These are phyloP conservation scores for Thinocorus orbignyianus DNA, from an alignment of 2,113 vertebrate genomes.

Conservation along the genomic window DNA sequence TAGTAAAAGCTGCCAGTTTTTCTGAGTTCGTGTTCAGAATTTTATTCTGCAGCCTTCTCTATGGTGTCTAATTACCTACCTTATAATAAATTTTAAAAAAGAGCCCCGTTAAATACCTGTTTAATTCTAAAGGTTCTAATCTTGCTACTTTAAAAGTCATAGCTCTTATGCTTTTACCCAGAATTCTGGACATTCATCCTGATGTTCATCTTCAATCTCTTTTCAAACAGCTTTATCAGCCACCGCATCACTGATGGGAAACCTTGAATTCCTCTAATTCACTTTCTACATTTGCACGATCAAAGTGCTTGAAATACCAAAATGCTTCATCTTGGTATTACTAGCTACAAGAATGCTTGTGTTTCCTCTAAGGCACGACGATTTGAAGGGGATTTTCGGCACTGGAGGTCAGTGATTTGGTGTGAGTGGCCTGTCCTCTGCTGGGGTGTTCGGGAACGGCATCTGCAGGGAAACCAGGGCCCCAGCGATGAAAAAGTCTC, in stretches of 20 bases:
- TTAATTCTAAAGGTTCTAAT: not conserved
- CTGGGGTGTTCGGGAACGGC: slow-evolving; percentile 44
- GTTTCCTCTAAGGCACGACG: not conserved
- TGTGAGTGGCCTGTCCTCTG: slow-evolving; percentile 60
- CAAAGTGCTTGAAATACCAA: not conserved
- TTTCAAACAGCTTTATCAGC: not conserved
- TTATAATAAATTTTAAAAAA: not conserved
- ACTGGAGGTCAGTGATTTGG: not conserved
- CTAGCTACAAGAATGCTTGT: not conserved
- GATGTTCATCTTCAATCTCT: not conserved
- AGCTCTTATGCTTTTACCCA: not conserved
- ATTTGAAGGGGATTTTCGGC: not conserved
- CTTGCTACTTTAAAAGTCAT: not conserved
- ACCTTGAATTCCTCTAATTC: not conserved
- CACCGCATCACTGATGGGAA: not conserved
- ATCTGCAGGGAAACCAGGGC: not conserved
- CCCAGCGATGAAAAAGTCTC: accelerated
- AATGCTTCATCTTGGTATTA: not conserved
- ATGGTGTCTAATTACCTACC: not conserved
- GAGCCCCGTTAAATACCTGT: not conserved
- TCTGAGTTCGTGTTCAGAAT: not conserved
- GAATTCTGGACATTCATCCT: not conserved
- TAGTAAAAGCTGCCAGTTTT: not conserved
- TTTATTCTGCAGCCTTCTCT: not conserved
- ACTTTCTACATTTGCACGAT: not conserved